Conservation (phyloP, 2,113 vertebrate genomes). For the Lipotes vexillifer region DNA sequence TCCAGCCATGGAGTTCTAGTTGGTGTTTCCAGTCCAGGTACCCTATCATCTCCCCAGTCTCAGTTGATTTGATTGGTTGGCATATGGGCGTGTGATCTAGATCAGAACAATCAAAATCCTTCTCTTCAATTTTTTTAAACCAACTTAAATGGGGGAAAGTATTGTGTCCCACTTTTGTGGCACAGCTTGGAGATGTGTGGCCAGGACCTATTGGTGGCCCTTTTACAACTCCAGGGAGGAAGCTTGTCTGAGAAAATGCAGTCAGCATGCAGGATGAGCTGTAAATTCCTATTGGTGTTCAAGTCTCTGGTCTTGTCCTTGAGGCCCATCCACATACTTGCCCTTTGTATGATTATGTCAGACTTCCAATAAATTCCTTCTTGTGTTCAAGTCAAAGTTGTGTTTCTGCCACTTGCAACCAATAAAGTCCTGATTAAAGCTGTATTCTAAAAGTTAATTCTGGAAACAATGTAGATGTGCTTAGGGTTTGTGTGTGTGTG, state of each 20-base stretch:
- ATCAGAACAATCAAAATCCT: neutral
- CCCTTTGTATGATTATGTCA: neutral
- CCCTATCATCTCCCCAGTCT: neutral
- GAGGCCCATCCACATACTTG: neutral
- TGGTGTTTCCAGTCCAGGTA: neutral
- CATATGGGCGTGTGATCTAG: neutral
- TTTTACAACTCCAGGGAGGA: neutral
- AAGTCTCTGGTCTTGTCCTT: neutral
- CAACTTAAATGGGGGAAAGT: neutral
- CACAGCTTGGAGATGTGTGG: neutral
- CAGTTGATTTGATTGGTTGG: neutral
- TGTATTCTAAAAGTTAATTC: conserved; percentile 14
- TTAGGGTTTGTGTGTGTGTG: neutral
- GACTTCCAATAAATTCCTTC: neutral
- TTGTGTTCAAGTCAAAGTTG: neutral
- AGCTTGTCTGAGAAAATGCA: neutral
- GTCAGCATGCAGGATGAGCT: neutral
- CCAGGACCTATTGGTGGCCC: neutral
- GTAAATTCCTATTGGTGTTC: neutral
- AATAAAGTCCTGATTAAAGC: neutral
- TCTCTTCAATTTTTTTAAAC: neutral
- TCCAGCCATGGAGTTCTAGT: neutral
- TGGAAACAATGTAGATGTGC: neutral
- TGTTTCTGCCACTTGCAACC: neutral
- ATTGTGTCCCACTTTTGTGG: neutral